Evolutionary conservation across 2,888 invertebrate genomes (phyloP), one percentile per base, ranked within the genome.

Genomic region (Calameuta idolon): DNA sequence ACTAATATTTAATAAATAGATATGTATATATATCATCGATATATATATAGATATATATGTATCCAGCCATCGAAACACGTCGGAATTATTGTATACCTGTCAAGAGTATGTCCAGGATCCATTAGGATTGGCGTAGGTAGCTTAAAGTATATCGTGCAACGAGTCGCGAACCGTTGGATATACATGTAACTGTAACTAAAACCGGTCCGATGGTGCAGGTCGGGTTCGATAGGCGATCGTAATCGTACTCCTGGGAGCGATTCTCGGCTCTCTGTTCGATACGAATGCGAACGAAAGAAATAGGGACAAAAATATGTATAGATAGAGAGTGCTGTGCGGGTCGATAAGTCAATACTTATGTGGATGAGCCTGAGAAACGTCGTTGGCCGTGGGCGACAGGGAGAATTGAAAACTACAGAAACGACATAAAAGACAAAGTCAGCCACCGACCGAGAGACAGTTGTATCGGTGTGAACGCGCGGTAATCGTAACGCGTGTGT

Each of bases 1-100:
- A 87, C 81, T 89, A 87, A 87, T 88, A 90, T 89, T 89, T 85
- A 83, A 83, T 82, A 82, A 69, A 75, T 75, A 55, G 74, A 75
- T n/a, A 35, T 34, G 68, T 74, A 55, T 69, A 71, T 71, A 37
- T 76, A n/a, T 69, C 71, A 11, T 12, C 31, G 55, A 40, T 40
- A 15, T 55, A 55, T 55, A 55, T 55, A 55, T 37, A 37, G 37
- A 37, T 55, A 55, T 55, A 55, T 75, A 75, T 40, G 30, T 68
- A 75, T 69, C n/a, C 73, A 55, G 35, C 77, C 69, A 77, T 77
- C 75, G 55, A 55, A 55, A 55, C 23, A 55, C 55, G 23, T 55
- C 55, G 23, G 55, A 55, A 55, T 55, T 55, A 55, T 55, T 55
- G 9, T 55, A 55, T 55, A 55, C 55, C 55, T 55, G 55, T 55